Evolutionary conservation across 30 jellyfish, hydroid and myxozoan species (phyloP).

Genomic region (Pelagia noctiluca): DNA sequence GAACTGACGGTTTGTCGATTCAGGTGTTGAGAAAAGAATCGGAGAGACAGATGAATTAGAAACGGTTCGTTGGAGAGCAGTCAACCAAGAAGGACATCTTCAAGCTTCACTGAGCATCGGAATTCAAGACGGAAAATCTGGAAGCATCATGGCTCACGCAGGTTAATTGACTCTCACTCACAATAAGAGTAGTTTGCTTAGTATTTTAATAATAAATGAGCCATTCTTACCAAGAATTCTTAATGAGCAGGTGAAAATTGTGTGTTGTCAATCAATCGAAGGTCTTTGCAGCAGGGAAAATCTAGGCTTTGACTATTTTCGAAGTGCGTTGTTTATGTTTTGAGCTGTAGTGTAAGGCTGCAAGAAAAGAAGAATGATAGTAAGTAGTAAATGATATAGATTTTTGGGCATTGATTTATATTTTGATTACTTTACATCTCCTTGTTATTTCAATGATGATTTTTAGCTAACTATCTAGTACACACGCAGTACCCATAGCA

Average conservation of each 20-base stretch:
- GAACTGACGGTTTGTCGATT: too few species aligned
- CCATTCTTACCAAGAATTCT: constrained; percentile 53
- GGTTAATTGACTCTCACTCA: constrained; percentile 79
- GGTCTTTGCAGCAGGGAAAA: not conserved
- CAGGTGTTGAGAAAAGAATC: too few species aligned
- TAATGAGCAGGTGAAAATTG: constrained; percentile 66
- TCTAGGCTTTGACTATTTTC: not conserved
- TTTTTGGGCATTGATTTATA: too few species aligned
- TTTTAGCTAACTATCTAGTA: too few species aligned
- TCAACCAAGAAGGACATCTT: constrained; percentile 42
- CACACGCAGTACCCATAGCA: too few species aligned
- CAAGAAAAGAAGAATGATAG: too few species aligned
- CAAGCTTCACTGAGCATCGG: constrained; percentile 84
- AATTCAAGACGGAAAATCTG: constrained; percentile 20
- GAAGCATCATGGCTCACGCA: constrained; percentile 84
- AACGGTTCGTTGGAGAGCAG: constrained; percentile 68
- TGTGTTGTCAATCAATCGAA: too few species aligned
- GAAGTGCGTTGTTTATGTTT: too few species aligned
- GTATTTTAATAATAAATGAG: constrained; percentile 64
- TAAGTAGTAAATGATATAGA: too few species aligned
- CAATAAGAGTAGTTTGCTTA: constrained; percentile 61
- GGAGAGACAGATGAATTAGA: constrained; percentile 40
- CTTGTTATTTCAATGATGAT: too few species aligned
- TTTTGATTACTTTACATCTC: too few species aligned
- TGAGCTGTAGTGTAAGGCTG: too few species aligned